Base-by-base conservation (phyloP, 2,888 invertebrate genomes). In the Trissolcus brochymenae region DNA sequence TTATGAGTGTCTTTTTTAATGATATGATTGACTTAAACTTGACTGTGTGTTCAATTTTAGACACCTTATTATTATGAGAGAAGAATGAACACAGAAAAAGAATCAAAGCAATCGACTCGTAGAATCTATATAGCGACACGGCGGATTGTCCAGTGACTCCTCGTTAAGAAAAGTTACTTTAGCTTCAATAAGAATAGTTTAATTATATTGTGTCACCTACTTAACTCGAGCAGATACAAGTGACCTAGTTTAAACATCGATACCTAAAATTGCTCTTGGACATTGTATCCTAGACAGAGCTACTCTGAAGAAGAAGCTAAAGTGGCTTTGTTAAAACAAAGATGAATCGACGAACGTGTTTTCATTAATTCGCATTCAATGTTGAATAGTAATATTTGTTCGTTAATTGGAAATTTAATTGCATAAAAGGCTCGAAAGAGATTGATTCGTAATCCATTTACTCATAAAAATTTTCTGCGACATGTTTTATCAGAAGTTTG, bases 221-320 rank as follows among this genome's bases (percentile, higher is more conserved):
- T 74, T 68, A 56, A 57, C 43, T 61, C 65, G 40, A 43, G 51
- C 16, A 60, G 60, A 73, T 56, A 70, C 16, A 70, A 53, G 40
- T 73, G 73, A 70, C 73, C 73, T 53, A 70, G 72, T 78, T 78
- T 14, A 41, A 74, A 55, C 62, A 70, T 74, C 61, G 61, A 74
- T 54, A 68, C 35, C 35, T 35, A 35, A 73, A 67, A 77, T 64
- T 72, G 54, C 59, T 62, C 41, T 55, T 72, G 49, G 57, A 49
- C 70, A 70, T 50, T 74, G 66, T 62, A 55, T 35, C 16, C 41
- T 53, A 4, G 43, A 3, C 41, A 13, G 53, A 21, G 19, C 29
- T 51, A 25, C 40, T 51, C 11, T 4, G 25, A 35, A 54, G 35
- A 65, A 46, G 40, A 68, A 41, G 54, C 9, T 57, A 7, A 72